Percentiles rank a stretch among this genome's conserved stretches.
These are phyloP conservation scores for Pipistrellus pygmaeus DNA, from an alignment of 2,797 vertebrate genomes.

Conservation along the genomic window DNA sequence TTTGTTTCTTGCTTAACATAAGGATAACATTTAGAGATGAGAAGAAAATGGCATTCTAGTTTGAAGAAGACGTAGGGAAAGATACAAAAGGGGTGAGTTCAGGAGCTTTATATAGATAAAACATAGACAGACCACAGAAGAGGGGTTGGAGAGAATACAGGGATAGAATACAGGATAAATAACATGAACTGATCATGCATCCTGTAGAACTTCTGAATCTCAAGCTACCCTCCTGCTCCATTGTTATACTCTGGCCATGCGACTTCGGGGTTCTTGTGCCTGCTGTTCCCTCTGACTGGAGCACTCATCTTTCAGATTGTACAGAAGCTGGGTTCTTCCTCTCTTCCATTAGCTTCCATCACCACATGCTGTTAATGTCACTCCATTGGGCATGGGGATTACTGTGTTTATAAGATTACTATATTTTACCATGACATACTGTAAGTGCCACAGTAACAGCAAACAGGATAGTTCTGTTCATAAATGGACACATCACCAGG, in stretches of 20 bases:
- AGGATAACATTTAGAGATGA: neutral
- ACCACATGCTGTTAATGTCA: neutral
- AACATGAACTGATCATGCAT: fast-evolving
- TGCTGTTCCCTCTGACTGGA: neutral
- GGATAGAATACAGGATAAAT: neutral
- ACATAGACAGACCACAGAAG: neutral
- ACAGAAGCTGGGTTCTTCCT: neutral
- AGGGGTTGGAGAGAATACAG: too few species aligned
- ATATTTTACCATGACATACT: neutral
- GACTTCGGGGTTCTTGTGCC: fast-evolving
- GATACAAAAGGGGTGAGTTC: neutral
- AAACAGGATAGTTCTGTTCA: neutral
- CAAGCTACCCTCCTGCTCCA: neutral
- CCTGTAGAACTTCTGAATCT: neutral
- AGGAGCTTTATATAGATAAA: neutral
- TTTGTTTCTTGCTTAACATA: neutral
- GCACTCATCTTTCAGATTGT: neutral
- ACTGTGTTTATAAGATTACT: neutral
- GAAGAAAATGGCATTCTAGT: neutral
- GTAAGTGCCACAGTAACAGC: neutral
- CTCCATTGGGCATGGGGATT: too few species aligned
- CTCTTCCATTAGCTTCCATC: neutral
- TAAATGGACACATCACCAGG: neutral
- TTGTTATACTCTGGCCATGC: fast-evolving
- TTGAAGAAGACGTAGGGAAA: neutral